Base-by-base conservation (phyloP, 92 coral and sea anemone species). In the Parazoanthus darwini region DNA sequence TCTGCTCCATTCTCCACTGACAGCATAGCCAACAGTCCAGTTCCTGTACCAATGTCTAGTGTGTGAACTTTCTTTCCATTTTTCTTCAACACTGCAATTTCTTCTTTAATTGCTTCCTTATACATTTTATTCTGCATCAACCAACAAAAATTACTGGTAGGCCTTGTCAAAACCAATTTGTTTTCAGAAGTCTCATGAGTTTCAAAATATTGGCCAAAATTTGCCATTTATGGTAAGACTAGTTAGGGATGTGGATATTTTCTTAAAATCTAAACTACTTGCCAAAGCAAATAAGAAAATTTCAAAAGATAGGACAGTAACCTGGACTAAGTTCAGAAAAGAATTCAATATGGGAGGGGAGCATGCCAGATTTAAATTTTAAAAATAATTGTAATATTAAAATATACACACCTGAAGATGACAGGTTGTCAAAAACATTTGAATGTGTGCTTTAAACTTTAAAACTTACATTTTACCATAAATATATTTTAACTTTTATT, bases 11-110 rank as follows among this genome's bases (percentile, higher is more conserved):
- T 90, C 58, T 85, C 81, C 42, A 90, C 98, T 51, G 99, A 96
- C 94, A 97, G 93, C 99, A 97, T 97, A 3, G 99, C 95, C 56
- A 97, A 81, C 66, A 97, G 80, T 18, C 99, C 99, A 81, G 99
- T 94, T 43, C 99, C 99, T 38, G 99, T 97, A 25, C 99, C 99
- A 71, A 97, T 97, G 71, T 97, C 99, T 25, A 97, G 43, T 87
- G 92, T 77, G 51, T 91, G 93, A 88, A 96, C 86, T 33, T 90
- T 79, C 70, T 89, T 81, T 9, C 92, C 90, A 16, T 56, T 25
- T 15, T 54, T 85, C 79, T 92, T 91, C 68, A 94, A 72, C 83
- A 63, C 79, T 43, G 82, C 54, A n/a, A 95, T 92, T 89, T 92
- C 99, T 72, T 93, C 92, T 50, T 82, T 88, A 51, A 96, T 97